phyloP scores from a whole-genome alignment of 1,140 invertebrate genomes.

The Atta cephalotes region DNA sequence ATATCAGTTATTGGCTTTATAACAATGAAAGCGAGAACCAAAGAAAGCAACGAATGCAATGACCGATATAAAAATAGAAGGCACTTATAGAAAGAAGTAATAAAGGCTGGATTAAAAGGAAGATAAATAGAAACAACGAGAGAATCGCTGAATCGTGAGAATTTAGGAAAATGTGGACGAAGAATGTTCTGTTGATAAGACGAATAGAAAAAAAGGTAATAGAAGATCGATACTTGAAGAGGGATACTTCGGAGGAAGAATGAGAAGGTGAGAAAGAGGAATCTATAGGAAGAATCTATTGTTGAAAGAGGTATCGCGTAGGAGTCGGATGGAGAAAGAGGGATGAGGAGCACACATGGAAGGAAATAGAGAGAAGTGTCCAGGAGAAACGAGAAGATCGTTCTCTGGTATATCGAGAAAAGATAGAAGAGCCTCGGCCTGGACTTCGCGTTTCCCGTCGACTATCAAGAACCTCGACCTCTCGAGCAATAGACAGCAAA shows the following conservation, averaged over 20 bases:
- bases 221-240: neutral
- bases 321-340: neutral
- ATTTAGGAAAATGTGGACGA: constrained; percentile 24
- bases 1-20: constrained; percentile 32
- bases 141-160: neutral
- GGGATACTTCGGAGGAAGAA: constrained; percentile 17
- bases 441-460: constrained; percentile 46
- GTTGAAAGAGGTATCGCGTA: constrained; percentile 32
- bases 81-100: constrained; percentile 4
- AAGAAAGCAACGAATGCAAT: neutral
- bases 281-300: constrained; percentile 46
- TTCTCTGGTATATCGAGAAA: constrained; percentile 9
- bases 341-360: neutral
- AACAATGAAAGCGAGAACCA: constrained; percentile 2
- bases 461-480: constrained; percentile 41
- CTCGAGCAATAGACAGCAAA: constrained; percentile 67
- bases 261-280: neutral
- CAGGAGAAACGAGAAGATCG: constrained; percentile 39
- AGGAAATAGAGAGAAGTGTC: constrained; percentile 47
- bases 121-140: constrained; percentile 22
- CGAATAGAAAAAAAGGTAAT: neutral
- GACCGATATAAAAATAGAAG: constrained; percentile 20
- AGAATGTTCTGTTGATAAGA: constrained; percentile 33
- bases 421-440: constrained; percentile 19
- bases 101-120: constrained; percentile 46